Evolutionary conservation across 2,888 invertebrate species (phyloP).

Genomic region (Cantharis rustica): DNA sequence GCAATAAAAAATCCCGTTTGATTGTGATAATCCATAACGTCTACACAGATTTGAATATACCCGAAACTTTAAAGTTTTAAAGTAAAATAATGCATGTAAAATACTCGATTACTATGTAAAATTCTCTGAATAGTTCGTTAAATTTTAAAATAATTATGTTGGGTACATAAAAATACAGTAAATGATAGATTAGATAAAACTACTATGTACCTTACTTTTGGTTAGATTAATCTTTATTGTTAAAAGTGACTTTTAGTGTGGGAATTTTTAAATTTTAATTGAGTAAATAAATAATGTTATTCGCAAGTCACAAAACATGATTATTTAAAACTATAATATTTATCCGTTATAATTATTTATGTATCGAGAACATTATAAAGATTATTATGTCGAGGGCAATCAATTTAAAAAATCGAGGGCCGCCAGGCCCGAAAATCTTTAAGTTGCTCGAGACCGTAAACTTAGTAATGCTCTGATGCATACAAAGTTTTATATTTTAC

Average conservation of each 20-base stretch:
- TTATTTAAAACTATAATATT: too few species aligned
- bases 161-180: not conserved
- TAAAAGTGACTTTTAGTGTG: not conserved
- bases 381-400: too few species aligned
- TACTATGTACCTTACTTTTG: not conserved
- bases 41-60: not conserved
- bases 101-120: not conserved
- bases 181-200: conserved; percentile 2
- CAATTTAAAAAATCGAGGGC: too few species aligned
- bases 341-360: too few species aligned
- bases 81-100: not conserved
- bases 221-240: not conserved
- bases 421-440: too few species aligned
- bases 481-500: too few species aligned
- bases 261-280: not conserved
- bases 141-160: not conserved
- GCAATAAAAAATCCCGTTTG: conserved; percentile 13
- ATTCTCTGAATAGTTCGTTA: not conserved
- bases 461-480: too few species aligned
- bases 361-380: too few species aligned
- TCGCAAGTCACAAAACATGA: not conserved
- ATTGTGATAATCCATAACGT: conserved; percentile 9
- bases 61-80: not conserved
- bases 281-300: not conserved
- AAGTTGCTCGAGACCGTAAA: too few species aligned